Percentiles rank a stretch among this genome's conserved stretches.
These are phyloP conservation scores for Rhadinocentrus ornatus DNA, from an alignment of 2,797 vertebrate genomes.

Conservation along the genomic window DNA sequence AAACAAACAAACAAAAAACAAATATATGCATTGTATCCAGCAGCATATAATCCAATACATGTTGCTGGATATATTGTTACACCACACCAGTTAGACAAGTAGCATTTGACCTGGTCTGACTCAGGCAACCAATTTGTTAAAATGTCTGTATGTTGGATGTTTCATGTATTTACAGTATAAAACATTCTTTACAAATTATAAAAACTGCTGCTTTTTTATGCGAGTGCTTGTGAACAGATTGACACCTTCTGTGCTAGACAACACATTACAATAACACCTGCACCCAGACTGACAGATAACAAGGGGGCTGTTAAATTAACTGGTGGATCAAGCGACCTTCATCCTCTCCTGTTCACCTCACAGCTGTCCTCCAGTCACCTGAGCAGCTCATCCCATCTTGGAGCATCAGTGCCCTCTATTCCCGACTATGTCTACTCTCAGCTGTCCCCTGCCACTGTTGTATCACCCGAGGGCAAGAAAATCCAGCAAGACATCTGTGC, in stretches of 20 bases:
- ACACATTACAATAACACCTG: not conserved
- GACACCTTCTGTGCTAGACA: not conserved
- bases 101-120: not conserved
- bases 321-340: not conserved
- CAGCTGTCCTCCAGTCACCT: slow-evolving; percentile 85
- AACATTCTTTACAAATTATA: not conserved
- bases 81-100: not conserved
- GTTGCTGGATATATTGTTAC: not conserved
- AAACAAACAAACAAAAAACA: not conserved
- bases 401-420: slow-evolving; percentile 89
- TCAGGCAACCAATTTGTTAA: not conserved
- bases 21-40: not conserved
- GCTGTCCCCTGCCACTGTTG: slow-evolving; percentile 72
- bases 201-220: not conserved
- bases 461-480: slow-evolving; percentile 81
- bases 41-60: not conserved
- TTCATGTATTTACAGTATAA: not conserved
- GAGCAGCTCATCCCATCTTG: slow-evolving; percentile 77
- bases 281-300: not conserved
- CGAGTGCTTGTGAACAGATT: not conserved
- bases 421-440: slow-evolving; percentile 89
- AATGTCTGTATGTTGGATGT: not conserved
- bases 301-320: not conserved
- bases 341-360: slow-evolving; percentile 8
- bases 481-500: slow-evolving; percentile 91